A percentile compares a stretch with the other conserved stretches of the same genome.
These are phyloP conservation scores for Junonia oenone DNA, from an alignment of 2,888 invertebrate genomes.

Conservation along the genomic window DNA sequence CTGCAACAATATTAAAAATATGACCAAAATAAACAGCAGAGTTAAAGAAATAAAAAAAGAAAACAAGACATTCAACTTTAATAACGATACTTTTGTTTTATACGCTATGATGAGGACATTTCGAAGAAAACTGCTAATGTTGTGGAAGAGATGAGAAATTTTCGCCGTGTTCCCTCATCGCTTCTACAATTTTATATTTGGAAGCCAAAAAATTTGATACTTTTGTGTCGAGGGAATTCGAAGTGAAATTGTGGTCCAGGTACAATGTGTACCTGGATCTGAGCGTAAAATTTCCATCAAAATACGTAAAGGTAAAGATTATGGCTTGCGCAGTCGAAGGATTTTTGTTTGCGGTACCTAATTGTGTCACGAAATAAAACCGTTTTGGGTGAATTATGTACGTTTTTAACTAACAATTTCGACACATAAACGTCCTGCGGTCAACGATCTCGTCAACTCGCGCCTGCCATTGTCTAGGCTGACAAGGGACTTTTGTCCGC, in stretches of 20 bases:
- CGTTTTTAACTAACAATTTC: too few relatives aligned
- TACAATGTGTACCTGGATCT: too few relatives aligned
- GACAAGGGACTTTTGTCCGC: too few relatives aligned
- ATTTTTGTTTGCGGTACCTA: too few relatives aligned
- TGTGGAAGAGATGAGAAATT: constrained; percentile 41
- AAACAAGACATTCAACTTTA: constrained; percentile 18
- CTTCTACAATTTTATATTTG: constrained; percentile 17
- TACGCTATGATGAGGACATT: constrained; percentile 56
- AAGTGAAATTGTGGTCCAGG: background rate
- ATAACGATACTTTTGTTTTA: constrained; percentile 42
- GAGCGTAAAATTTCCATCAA: too few relatives aligned
- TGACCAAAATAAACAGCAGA: background rate
- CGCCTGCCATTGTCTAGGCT: too few relatives aligned
- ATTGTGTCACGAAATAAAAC: too few relatives aligned
- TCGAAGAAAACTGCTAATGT: constrained; percentile 55
- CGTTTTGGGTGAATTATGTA: too few relatives aligned
- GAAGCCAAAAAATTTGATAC: constrained; percentile 1
- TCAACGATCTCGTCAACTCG: too few relatives aligned
- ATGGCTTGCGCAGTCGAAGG: too few relatives aligned
- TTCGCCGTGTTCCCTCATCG: constrained; percentile 18
- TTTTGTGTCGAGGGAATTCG: background rate
- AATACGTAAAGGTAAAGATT: too few relatives aligned
- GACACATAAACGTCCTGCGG: too few relatives aligned
- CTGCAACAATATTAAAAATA: background rate
- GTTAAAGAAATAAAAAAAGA: background rate